phyloP scores from a whole-genome alignment of 2,113 vertebrate species.

The Thamnophis sirtalis region DNA sequence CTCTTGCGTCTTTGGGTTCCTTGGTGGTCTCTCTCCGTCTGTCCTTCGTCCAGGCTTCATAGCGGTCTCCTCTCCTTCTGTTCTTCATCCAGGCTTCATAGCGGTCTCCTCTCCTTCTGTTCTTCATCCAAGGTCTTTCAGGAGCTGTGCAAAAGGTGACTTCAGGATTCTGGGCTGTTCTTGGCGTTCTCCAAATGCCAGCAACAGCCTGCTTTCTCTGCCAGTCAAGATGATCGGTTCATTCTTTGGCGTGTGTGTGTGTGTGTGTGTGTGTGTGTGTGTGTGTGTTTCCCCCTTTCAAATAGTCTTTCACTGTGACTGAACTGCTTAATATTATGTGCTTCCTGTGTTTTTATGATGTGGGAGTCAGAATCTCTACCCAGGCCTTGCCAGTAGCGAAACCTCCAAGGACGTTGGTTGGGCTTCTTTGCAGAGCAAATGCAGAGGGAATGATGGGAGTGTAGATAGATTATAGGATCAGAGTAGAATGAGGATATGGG shows the following conservation, averaged over 20 bases:
- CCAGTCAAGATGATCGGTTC: conserved; percentile 46
- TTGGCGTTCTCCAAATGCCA: conserved; percentile 45
- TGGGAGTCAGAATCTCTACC: not conserved
- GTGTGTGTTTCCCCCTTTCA: not conserved
- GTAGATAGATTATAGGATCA: not conserved
- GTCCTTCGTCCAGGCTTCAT: conserved; percentile 25
- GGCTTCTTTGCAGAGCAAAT: not conserved
- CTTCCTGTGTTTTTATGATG: not conserved
- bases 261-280: no score
- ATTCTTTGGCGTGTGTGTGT: no score
- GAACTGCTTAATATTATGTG: not conserved
- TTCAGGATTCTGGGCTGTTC: conserved; percentile 48
- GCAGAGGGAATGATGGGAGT: not conserved
- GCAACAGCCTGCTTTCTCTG: not conserved
- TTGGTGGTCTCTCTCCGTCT: conserved; percentile 35
- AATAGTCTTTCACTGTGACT: not conserved
- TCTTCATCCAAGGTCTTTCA: conserved; percentile 50
- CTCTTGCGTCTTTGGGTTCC: not conserved
- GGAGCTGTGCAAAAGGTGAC: conserved; percentile 43
- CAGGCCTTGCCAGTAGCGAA: not conserved
- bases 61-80: conserved; percentile 37
- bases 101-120: conserved; percentile 34
- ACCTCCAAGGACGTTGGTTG: not conserved
- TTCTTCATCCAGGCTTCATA: conserved; percentile 25
- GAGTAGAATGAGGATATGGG: not conserved